Base-by-base conservation (phyloP, 2,888 invertebrate genomes). In the Mythimna lalbum region DNA sequence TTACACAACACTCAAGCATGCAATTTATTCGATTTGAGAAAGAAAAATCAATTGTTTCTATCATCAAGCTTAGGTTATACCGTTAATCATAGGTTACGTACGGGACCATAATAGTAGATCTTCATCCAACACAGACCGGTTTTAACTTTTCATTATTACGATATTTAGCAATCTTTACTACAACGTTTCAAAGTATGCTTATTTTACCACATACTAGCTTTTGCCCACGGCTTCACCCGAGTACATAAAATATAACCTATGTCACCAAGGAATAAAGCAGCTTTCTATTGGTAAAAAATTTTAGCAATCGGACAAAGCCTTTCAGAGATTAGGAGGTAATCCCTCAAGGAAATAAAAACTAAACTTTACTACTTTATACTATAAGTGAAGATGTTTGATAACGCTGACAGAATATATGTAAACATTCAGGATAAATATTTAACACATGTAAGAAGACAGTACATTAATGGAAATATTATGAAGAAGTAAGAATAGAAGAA, bases 81-180 rank as follows among this genome's bases (percentile, higher is more conserved):
- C 63, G 59, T 76, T 74, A 74, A 74, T 47, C 59, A 83, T 68
- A 69, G 67, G 56, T 57, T 79, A 59, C 57, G 65, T 80, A 76
- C 76, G 67, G 73, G 81, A 81, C 79, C 74, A 68, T 76, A 63
- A 65, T 80, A 75, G 55, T 64, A 67, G 55, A 71, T 55, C 55
- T 60, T 68, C 63, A 50, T 72, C 56, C 49, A 68, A 75, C 69
- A 80, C 81, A 69, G 69, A 83, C 84, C 85, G 86, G 88, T 88
- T 80, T 73, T 67, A 76, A 77, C 87, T 86, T 85, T 86, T 83
- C 82, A 76, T 86, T 85, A 86, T 83, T 82, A 76, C 80, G 71
- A 84, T 90, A 73, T 69, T 72, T 69, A 68, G 50, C 31, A 57
- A 73, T 62, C n/a, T 27, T 65, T 31, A 65, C 27, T 63, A 55